These are phyloP conservation scores for Sitobion miscanthi DNA, from an alignment of 1,140 invertebrate genomes.

Conservation along the genomic window DNA sequence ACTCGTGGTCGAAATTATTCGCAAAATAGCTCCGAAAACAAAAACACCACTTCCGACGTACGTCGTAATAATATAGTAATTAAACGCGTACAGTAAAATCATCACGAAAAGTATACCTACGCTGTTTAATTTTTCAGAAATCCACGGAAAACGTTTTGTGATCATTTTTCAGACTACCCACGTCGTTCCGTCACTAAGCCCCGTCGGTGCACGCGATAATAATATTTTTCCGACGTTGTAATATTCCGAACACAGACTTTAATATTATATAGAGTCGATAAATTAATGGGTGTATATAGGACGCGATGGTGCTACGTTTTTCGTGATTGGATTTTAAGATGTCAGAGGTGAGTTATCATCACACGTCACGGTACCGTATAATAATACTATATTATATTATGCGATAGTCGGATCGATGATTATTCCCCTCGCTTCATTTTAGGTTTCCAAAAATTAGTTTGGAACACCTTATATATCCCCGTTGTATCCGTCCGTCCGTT, in stretches of 20 bases:
- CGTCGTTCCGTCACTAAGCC: neutral
- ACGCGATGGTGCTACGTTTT: neutral
- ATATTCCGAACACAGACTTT: constrained; percentile 2
- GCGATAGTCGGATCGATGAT: neutral
- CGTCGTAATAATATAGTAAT: neutral
- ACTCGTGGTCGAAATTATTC: neutral
- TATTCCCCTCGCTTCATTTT: neutral
- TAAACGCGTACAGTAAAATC: neutral
- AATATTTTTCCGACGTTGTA: neutral
- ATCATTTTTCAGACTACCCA: neutral
- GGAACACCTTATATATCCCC: too few relatives aligned
- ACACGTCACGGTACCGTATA: neutral
- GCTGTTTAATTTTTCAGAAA: neutral
- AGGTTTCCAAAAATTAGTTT: too few relatives aligned
- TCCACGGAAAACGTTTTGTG: neutral
- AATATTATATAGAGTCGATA: neutral
- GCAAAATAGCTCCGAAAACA: neutral
- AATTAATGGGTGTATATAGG: neutral
- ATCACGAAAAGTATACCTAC: neutral
- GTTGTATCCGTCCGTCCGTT: too few relatives aligned
- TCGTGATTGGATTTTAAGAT: neutral
- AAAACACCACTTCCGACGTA: too few relatives aligned
- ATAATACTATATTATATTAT: neutral
- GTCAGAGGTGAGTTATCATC: constrained; percentile 6
- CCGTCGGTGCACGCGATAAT: neutral